Evolutionary conservation across 2,797 vertebrate genomes (phyloP), one percentile per base, ranked within the genome.

Genomic region (Eurystomus glaucurus): DNA sequence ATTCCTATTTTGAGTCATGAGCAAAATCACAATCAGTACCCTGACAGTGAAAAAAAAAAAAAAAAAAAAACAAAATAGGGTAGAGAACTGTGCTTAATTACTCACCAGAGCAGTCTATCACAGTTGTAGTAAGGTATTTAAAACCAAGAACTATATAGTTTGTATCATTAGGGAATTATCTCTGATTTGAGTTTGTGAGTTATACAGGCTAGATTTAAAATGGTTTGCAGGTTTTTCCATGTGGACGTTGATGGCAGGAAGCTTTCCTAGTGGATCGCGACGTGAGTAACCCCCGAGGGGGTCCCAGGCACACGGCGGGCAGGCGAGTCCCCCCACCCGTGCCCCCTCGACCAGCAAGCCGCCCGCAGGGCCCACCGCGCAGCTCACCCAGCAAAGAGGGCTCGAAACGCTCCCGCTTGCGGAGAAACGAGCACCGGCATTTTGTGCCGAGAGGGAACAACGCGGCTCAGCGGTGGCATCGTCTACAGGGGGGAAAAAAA

Each of bases 391-490:
- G 25, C 21, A 19, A 19, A 9, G n/a, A 20, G 13, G 37, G 3
- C 25, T 57, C 4, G 10, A 31, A 19, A 33, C 1, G 2, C 14
- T 17, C 14, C 19, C 6, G 7, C 54, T 23, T 3, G 25, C 31
- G 4, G 39, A 46, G 46, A 35, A 74, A n/a, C 2, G 1, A 48
- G 55, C 33, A 7, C 18, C 3, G 4, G 46, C 41, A 8, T 45
- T 45, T 61, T 45, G 28, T 18, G 8, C 33, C 4, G 41, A 18
- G 58, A 22, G 15, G 13, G 19, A 35, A 6, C 51, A 35, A 12
- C 9, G 0, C 14, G 22, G 29, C 1, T 4, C 6, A 0, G 1
- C 33, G 2, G 5, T 3, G 4, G n/a, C 6, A 28, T 7, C 71
- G 33, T 4, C 60, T 57, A 25, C 54, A 39, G 18, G 7, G 35